Evolutionary conservation across 1,140 invertebrate species (phyloP), one percentile per base, ranked within the genome.

Genomic region (Hermetia illucens): DNA sequence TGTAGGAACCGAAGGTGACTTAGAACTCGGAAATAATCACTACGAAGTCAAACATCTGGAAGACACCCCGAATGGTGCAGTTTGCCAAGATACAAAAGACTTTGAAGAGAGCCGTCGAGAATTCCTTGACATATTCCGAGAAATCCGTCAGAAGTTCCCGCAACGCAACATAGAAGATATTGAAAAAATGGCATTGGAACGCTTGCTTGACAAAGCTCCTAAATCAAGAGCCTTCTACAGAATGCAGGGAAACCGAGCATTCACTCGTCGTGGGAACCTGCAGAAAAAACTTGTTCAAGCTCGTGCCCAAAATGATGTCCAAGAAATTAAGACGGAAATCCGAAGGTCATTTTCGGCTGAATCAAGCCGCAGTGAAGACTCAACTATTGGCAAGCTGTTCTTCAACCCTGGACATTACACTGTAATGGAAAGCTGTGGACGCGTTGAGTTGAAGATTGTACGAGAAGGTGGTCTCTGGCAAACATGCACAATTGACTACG

Each of bases 401-500:
- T 96, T 97, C 54, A 86, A 95, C 45, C 91, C 92, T 1, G 80
- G 82, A 27, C 89, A 95, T 52, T 95, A 95, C 62, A 93, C 91
- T 1, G 91, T 96, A 0, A 82, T 96, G 75, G 92, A 96, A 55
- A 95, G 91, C 62, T 87, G 94, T 36, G 93, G 92, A 0, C 72
- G 77, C 2, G 92, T 95, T 52, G 74, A 83, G 37, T 60, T 91
- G 38, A 74, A 75, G 48, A 78, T 92, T 43, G 69, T 74, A 44
- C 66, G 87, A 46, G 85, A 79, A 53, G 85, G 82, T 42, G 88
- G 88, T 39, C 90, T 92, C 3, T 68, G 92, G 42, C 92, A 92
- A 12, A 69, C 77, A 32, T 90, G 96, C 9, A 64, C 72, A 32
- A 58, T 97, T 22, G 89, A 95, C 45, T 96, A 90, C 54, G 75